These are phyloP conservation scores for Parnassius mnemosyne DNA, from an alignment of 2,888 invertebrate genomes.

Conservation along the genomic window DNA sequence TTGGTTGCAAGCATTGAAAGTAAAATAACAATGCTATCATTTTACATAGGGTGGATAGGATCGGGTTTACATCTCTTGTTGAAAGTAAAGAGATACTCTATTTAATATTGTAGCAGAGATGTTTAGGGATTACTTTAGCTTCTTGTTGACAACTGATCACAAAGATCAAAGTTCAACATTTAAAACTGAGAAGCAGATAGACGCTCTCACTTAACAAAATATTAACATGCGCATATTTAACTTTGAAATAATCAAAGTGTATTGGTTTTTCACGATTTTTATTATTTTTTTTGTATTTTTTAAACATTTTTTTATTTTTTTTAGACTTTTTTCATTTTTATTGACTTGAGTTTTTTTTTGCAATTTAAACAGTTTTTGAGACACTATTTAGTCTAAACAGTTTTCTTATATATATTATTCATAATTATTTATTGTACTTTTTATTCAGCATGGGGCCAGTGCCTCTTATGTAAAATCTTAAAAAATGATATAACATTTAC, in stretches of 20 bases:
- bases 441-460: constrained; percentile 62
- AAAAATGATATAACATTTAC: constrained; percentile 69
- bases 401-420: constrained; percentile 71
- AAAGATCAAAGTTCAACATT: neutral
- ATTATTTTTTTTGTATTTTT: constrained; percentile 34
- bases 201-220: constrained; percentile 10
- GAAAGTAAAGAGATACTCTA: neutral
- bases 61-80: constrained; percentile 5
- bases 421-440: constrained; percentile 76
- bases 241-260: constrained; percentile 35
- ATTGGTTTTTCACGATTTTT: constrained; percentile 28
- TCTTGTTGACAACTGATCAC: neutral
- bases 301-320: constrained; percentile 52
- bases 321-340: constrained; percentile 37
- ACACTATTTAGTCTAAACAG: constrained; percentile 44
- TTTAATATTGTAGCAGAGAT: constrained; percentile 1
- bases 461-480: constrained; percentile 72
- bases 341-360: constrained; percentile 46
- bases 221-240: constrained; percentile 33
- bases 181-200: constrained; percentile 13
- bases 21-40: neutral
- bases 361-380: constrained; percentile 57
- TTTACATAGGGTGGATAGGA: neutral
- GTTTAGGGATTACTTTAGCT: neutral
- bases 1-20: neutral